These are phyloP conservation scores for Pristionchus maxplancki DNA, from an alignment of 2,888 invertebrate species.

Conservation along the genomic window DNA sequence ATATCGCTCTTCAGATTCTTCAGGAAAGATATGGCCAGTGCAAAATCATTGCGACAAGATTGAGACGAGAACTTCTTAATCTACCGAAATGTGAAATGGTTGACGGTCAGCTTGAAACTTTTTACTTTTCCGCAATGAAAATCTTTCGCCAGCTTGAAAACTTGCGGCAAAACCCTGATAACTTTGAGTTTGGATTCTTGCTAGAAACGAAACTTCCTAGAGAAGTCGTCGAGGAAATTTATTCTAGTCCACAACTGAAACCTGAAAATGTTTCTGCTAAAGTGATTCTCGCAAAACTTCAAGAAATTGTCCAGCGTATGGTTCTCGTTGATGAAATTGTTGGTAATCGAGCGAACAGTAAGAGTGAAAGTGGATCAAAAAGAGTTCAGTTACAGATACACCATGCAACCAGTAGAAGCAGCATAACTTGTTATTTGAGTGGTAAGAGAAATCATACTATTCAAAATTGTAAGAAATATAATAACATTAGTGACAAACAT, in stretches of 20 bases:
- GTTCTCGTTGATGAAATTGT: background rate
- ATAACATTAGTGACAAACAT: background rate
- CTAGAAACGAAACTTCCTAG: background rate
- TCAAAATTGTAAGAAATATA: background rate
- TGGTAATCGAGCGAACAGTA: background rate
- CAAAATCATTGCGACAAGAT: background rate
- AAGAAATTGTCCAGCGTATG: background rate
- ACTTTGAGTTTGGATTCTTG: background rate
- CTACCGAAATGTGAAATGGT: background rate
- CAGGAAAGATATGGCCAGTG: background rate
- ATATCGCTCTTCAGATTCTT: background rate
- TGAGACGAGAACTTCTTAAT: background rate
- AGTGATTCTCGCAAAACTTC: background rate
- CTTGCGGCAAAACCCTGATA: background rate
- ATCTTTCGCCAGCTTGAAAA: background rate
- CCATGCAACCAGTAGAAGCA: background rate
- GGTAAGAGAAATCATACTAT: background rate
- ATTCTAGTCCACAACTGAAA: background rate
- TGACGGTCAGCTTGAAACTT: background rate
- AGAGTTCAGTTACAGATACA: background rate
- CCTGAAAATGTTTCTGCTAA: background rate
- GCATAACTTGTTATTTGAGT: background rate
- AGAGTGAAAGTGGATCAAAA: background rate
- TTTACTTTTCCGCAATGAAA: background rate
- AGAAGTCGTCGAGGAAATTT: background rate